Evolutionary conservation across 1,140 invertebrate species (phyloP).

Genomic region (Achroia grisella): DNA sequence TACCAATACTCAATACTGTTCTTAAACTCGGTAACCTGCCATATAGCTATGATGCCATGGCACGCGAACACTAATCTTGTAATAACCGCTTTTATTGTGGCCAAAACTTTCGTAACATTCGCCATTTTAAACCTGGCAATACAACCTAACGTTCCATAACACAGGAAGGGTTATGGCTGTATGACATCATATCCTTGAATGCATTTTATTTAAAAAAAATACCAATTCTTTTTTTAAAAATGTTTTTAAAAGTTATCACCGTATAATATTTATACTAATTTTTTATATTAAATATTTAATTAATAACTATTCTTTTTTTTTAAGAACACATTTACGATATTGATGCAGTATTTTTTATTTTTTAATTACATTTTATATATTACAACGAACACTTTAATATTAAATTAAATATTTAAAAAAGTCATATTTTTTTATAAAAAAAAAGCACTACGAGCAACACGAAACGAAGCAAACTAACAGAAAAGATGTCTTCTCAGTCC

Average conservation of each 20-base stretch:
- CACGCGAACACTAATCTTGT: slow-evolving; percentile 85
- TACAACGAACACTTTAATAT: too few species aligned
- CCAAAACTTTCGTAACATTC: slow-evolving; percentile 81
- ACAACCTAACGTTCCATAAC: background rate
- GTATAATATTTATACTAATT: too few species aligned
- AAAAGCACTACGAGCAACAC: too few species aligned
- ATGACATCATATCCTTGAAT: background rate
- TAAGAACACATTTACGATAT: too few species aligned
- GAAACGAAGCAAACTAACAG: too few species aligned
- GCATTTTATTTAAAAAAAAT: background rate
- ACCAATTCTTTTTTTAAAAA: slow-evolving; percentile 1
- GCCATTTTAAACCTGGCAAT: slow-evolving; percentile 43
- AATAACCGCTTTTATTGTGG: slow-evolving; percentile 86
- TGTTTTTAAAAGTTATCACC: too few species aligned
- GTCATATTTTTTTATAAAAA: too few species aligned
- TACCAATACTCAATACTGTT: slow-evolving; percentile 84
- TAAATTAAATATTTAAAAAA: too few species aligned
- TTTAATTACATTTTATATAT: too few species aligned
- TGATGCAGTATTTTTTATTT: too few species aligned
- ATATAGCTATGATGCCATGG: slow-evolving; percentile 86
- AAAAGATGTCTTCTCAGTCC: background rate
- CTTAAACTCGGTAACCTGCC: slow-evolving; percentile 86
- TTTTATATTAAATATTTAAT: too few species aligned
- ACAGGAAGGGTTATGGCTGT: background rate
- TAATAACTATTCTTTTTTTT: too few species aligned